Base-by-base conservation (phyloP, 2,797 vertebrate genomes). In the Lagodon rhomboides region DNA sequence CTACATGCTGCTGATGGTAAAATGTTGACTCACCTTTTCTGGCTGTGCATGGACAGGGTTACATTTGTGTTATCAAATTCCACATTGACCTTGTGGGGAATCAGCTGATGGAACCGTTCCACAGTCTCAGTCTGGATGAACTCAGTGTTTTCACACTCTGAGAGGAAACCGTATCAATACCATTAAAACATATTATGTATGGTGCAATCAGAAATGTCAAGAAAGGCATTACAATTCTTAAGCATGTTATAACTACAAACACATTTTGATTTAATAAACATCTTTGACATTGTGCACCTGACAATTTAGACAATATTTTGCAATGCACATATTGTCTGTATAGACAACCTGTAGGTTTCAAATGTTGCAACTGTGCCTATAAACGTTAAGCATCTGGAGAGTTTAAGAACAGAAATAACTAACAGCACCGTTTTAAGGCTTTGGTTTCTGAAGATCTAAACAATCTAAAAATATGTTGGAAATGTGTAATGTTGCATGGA, bases 41-140 rank as follows among this genome's bases (percentile, higher is more conserved):
- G 98, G 94, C 98, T 99, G 82, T 98, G 98, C 97, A 99, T 97
- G 30, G 98, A 99, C 62, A 99, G 93, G 13, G 97, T 98, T 49
- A 97, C 82, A 64, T 96, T 98, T 50, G 96, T 99, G 75, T 95
- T 98, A 89, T 99, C 98, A 92, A 99, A 96, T 79, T 97, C 96
- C 94, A 99, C 93, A 54, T 96, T 95, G 79, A 98, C 94, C 70
- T 93, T 94, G 65, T 95, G 93, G 9, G 98, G 98, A 75, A 98
- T 77, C 34, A 96, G 92, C 74, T 79, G 91, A 80, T 96, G 94
- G 81, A 95, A 86, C 34, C 34, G 74, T 53, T 95, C 90, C 56
- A 96, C 79, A 1, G 89, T 64, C 68, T 93, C 91, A 9, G 93
- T 93, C 75, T 92, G 89, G 70, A 95, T 81, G 75, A 88, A 94